These are phyloP conservation scores for Choloepus hoffmanni DNA, from an alignment of 2,113 vertebrate species.

Conservation along the genomic window DNA sequence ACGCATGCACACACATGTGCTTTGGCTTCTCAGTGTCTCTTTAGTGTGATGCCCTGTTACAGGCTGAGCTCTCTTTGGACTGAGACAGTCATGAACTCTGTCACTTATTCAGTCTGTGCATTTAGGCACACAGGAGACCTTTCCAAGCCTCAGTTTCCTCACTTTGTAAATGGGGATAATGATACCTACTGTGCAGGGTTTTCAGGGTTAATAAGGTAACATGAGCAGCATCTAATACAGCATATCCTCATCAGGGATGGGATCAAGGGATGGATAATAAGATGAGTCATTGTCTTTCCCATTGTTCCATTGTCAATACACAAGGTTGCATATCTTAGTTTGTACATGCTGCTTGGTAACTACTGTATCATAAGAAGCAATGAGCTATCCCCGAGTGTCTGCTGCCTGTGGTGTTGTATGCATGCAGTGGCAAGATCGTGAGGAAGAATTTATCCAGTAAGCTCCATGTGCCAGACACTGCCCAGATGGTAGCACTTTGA, in stretches of 20 bases:
- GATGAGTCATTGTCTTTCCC: not conserved
- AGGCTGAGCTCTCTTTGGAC: not conserved
- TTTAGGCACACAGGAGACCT: not conserved
- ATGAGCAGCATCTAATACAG: not conserved
- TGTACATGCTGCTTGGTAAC: not conserved
- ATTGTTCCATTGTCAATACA: not conserved
- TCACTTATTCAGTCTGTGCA: not conserved
- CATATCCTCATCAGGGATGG: not conserved
- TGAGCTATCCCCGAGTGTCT: not conserved
- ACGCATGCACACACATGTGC: not conserved
- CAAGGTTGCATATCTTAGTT: not conserved
- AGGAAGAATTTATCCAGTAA: not conserved
- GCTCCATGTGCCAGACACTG: not conserved
- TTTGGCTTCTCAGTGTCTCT: slow-evolving; percentile 15
- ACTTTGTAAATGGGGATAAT: not conserved
- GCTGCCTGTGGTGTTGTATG: rapidly evolving
- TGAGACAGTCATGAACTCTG: not conserved
- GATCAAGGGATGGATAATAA: not conserved
- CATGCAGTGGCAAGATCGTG: too few species aligned
- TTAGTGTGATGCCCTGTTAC: slow-evolving; percentile 10
- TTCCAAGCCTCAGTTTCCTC: not conserved
- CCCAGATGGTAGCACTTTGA: not conserved
- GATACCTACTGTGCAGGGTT: not conserved
- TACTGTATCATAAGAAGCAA: not conserved
- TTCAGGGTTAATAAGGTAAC: not conserved